Conservation (phyloP, 2,888 invertebrate genomes). For the Platycheirus rosarum region DNA sequence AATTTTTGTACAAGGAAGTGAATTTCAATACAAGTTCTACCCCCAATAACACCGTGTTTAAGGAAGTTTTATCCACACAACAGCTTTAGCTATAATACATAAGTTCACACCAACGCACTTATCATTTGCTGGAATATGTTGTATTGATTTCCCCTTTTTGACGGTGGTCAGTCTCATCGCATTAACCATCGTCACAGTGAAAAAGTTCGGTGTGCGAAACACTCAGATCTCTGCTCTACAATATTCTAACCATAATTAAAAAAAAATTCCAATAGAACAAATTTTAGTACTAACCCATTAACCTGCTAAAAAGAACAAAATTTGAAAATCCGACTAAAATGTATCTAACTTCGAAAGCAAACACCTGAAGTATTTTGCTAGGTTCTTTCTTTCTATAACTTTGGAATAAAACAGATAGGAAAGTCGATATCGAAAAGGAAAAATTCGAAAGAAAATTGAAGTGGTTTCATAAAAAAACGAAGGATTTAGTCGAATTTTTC, state of each 20-base stretch:
- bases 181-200: slow-evolving; percentile 52
- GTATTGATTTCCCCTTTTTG: slow-evolving; percentile 59
- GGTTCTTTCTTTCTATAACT: no score
- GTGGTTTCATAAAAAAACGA: slow-evolving; percentile 34
- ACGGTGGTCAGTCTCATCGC: slow-evolving; percentile 58
- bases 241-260: slow-evolving; percentile 13
- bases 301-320: slow-evolving; percentile 22
- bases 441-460: slow-evolving; percentile 26
- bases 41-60: background rate
- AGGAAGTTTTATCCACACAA: background rate
- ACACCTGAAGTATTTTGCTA: slow-evolving; percentile 38
- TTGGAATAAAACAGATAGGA: no score
- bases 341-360: slow-evolving; percentile 36
- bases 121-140: slow-evolving; percentile 28
- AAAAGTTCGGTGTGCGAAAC: slow-evolving; percentile 55
- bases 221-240: slow-evolving; percentile 48
- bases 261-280: slow-evolving; percentile 25
- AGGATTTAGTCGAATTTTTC: background rate
- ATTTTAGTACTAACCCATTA: slow-evolving; percentile 3
- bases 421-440: background rate
- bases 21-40: slow-evolving; percentile 11
- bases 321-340: slow-evolving; percentile 32
- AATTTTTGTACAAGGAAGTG: slow-evolving; percentile 21
- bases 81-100: background rate
- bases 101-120: background rate